Percentiles rank a stretch among this genome's conserved stretches.
These are phyloP conservation scores for Apis mellifera DNA, from an alignment of 1,140 invertebrate species.

Conservation along the genomic window DNA sequence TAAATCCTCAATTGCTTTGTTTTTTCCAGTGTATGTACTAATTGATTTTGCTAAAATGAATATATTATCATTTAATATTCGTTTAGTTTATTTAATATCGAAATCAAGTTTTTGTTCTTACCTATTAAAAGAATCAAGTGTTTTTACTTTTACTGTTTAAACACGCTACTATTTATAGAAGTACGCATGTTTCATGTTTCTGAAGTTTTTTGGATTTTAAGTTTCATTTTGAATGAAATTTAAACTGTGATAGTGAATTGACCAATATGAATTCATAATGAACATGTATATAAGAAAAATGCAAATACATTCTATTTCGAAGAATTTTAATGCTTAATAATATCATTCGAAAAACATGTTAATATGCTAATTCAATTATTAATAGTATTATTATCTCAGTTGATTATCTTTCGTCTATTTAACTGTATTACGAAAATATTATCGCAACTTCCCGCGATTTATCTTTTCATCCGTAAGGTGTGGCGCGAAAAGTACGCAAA, in stretches of 20 bases:
- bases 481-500: conserved; percentile 33
- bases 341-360: neutral
- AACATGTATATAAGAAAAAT: neutral
- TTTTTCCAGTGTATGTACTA: neutral
- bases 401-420: neutral
- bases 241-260: conserved; percentile 4
- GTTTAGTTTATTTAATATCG: neutral
- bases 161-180: too few relatives aligned
- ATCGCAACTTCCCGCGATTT: conserved; percentile 23
- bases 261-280: neutral
- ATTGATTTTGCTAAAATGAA: neutral
- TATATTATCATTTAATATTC: neutral
- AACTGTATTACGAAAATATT: neutral
- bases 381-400: neutral
- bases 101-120: neutral
- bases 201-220: neutral
- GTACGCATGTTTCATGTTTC: neutral
- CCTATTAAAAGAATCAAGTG: neutral
- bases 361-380: neutral
- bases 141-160: too few relatives aligned
- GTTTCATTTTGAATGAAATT: neutral
- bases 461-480: conserved; percentile 3
- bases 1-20: neutral
- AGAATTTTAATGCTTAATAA: neutral
- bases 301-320: neutral